Conservation (phyloP, 2,113 vertebrate genomes). For the Condylura cristata region DNA sequence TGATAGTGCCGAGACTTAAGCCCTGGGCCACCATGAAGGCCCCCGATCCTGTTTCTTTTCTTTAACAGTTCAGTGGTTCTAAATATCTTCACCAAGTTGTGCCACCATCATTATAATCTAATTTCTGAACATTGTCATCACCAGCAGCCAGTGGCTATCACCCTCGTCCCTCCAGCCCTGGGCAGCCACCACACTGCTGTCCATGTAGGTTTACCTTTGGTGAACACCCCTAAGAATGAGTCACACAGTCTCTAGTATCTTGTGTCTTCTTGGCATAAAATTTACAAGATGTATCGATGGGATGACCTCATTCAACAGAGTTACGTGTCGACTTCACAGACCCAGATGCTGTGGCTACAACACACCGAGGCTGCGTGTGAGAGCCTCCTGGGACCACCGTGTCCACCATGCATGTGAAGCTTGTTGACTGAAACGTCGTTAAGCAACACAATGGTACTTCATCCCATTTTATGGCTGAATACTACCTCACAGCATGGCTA, state of each 20-base stretch:
- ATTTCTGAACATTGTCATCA: conserved; percentile 4
- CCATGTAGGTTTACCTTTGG: not conserved
- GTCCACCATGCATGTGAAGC: not conserved
- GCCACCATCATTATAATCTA: not conserved
- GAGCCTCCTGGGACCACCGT: too few species aligned
- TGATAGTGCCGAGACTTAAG: too few species aligned
- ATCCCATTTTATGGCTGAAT: not conserved
- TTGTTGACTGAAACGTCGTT: not conserved
- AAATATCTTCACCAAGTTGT: not conserved
- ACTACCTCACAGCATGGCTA: not conserved
- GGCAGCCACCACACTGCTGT: not conserved
- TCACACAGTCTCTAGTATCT: not conserved
- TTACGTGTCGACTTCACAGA: too few species aligned
- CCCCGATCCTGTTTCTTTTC: too few species aligned
- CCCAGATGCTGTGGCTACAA: too few species aligned
- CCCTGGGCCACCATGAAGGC: too few species aligned
- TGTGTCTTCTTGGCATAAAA: not conserved
- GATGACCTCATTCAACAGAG: not conserved
- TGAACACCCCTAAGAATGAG: not conserved
- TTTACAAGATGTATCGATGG: not conserved
- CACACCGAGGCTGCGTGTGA: too few species aligned
- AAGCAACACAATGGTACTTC: not conserved
- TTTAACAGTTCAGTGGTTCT: not conserved
- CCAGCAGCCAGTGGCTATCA: not conserved
- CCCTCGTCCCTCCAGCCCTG: not conserved